Evolutionary conservation across 2,113 vertebrate genomes (phyloP), one percentile per base, ranked within the genome.

Genomic region (Patagioenas fasciata): DNA sequence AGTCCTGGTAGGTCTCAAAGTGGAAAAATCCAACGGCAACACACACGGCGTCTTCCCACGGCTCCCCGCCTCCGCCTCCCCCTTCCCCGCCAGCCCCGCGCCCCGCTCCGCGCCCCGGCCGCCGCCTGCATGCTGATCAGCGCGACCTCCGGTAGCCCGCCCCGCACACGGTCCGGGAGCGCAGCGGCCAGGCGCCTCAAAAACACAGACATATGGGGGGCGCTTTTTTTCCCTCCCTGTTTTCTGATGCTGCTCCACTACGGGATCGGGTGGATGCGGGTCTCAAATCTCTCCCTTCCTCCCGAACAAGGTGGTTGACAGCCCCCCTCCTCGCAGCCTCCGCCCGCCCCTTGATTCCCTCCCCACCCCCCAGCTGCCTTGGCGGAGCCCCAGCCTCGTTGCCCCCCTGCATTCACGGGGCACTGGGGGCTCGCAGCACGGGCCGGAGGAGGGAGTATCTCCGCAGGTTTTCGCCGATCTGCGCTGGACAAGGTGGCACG

Each of bases 11-110:
- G 48, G 31, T 79, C 62, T 95, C 92, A 86, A 91, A 77, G 92
- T 42, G 94, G 91, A 94, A 88, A 93, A 94, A 92, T 36, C 92
- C 91, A 83, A 38, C 78, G 54, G 86, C 78, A 62, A 44, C 56
- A 14, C 86, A 44, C 62, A 11, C 83, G 80, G 80, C 66, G 57
- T 9, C 74, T 47, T 65, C 66, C 65, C 78, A 62, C 65, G 34
- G 38, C 47, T 51, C 44, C 88, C 79, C 97, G 29, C 44, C 44
- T 47, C 44, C 44, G 44, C 44, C 86, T 38, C 77, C 83, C 14
- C 78, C 61, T 80, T 51, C 50, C 57, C 82, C 50, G 40, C 69
- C 78, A 47, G 84, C 72, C 44, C 73, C 85, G 66, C 69, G 83
- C 89, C 64, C 87, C 72, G 44, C 84, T 85, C 71, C 69, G 75